Base-by-base conservation (phyloP, 2,888 invertebrate species). In the Amphipyra tragopoginis region DNA sequence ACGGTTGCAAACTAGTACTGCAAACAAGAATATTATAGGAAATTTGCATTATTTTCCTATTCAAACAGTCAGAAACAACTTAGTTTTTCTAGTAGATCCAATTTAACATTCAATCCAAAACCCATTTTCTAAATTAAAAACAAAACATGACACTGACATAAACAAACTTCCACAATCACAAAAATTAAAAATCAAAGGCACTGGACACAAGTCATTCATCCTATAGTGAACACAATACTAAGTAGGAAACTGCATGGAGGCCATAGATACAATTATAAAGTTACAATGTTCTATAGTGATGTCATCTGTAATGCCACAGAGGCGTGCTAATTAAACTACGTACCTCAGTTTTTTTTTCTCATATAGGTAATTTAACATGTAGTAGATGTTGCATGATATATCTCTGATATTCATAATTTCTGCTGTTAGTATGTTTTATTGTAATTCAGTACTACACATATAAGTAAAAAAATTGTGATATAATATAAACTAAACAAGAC, bases 261-360 rank as follows among this genome's bases (percentile, higher is more conserved):
- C 79, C 83, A 79, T 73, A 73, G 63, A 77, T 62, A 78, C 77
- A 71, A 80, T 80, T 77, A 75, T 71, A 71, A 75, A 80, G 83
- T 80, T 77, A 75, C 72, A 71, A 75, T 80, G 83, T 80, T 77
- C 69, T 74, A 50, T 63, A 83, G 81, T 90, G 92, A 92, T 89
- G 87, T 93, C 92, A 92, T 88, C 72, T 74, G 48, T 65, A 73
- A 72, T 73, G 65, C 59, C 61, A 70, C 63, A 56, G 64, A 76
- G 70, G 50, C 52, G 53, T 85, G 88, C 75, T 90, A 90, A 89
- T 90, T 90, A 81, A 65, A 60, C 50, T 70, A 49, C n/a, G n/a
- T n/a, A n/a, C 64, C 48, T 54, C 51, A 71, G 54, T 66, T 74
- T 77, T 54, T 77, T 54, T 56, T 59, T 61, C 47, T 47, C 21